Conservation (phyloP, 2,797 vertebrate genomes). For the Atherinosoma microstoma region DNA sequence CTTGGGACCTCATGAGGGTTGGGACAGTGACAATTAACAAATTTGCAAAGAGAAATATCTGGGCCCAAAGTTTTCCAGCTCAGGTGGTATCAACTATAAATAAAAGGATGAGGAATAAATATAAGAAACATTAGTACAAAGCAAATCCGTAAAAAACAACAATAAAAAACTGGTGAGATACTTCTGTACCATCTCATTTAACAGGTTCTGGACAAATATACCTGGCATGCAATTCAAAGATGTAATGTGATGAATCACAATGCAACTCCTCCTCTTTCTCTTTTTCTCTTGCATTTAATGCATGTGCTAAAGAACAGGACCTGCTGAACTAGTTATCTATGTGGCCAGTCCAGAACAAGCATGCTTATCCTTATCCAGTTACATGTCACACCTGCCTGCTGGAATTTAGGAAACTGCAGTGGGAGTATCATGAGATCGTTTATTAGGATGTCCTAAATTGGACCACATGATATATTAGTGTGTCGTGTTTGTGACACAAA, state of each 20-base stretch:
- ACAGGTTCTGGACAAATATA: slow-evolving; percentile 6
- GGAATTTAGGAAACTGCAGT: background rate
- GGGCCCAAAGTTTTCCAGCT: too few relatives aligned
- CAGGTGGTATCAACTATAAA: too few relatives aligned
- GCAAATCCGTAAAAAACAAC: background rate
- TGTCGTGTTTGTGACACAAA: background rate
- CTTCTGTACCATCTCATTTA: background rate
- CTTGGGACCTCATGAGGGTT: too few relatives aligned
- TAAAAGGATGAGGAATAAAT: background rate
- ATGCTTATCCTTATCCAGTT: slow-evolving; percentile 30
- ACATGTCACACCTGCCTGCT: background rate
- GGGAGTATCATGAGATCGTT: background rate
- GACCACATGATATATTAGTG: background rate
- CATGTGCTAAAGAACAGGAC: slow-evolving; percentile 13
- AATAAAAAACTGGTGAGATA: background rate
- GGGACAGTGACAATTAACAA: too few relatives aligned
- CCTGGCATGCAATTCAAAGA: slow-evolving; percentile 23
- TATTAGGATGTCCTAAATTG: background rate
- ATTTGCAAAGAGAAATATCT: too few relatives aligned
- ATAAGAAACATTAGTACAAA: slow-evolving; percentile 3
- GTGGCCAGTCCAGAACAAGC: slow-evolving; percentile 11
- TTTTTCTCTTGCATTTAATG: background rate
- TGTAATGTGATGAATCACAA: slow-evolving; percentile 28
- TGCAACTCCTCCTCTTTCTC: slow-evolving; percentile 3
- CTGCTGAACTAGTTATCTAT: slow-evolving; percentile 33